Percentiles rank a stretch among this genome's conserved stretches.
Conservation (phyloP, 2,113 vertebrate species). For the Acinonyx jubatus region DNA sequence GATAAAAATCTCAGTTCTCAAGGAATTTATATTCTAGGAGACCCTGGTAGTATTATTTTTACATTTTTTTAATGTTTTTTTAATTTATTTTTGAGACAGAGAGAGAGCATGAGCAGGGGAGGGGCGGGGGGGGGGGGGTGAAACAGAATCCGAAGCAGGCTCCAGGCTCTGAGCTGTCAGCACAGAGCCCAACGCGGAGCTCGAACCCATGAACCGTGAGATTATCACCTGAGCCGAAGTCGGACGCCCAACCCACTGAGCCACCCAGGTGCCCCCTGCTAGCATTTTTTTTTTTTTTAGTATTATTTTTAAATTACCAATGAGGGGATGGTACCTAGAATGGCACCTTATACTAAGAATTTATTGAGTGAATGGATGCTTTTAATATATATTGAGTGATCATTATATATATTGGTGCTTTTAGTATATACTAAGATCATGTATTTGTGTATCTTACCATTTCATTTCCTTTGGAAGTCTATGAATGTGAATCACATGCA, state of each 20-base stretch:
- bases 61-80: neutral
- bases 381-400: neutral
- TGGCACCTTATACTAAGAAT: neutral
- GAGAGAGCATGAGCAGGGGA: too few relatives aligned
- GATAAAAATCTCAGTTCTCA: neutral
- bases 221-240: too few relatives aligned
- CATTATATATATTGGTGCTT: neutral
- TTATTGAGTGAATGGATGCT: neutral
- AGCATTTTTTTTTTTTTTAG: too few relatives aligned
- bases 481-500: neutral
- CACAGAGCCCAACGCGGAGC: accelerated
- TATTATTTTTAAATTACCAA: too few relatives aligned
- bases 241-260: too few relatives aligned
- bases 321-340: neutral
- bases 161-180: too few relatives aligned
- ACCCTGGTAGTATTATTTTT: neutral
- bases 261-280: too few relatives aligned
- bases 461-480: neutral
- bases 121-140: accelerated
- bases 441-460: neutral
- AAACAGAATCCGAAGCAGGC: too few relatives aligned
- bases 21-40: neutral
- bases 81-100: too few relatives aligned
- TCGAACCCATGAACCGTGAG: too few relatives aligned
- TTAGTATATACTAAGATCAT: neutral